Base-by-base conservation (phyloP, 2,888 invertebrate species). In the Microctonus aethiopoides region DNA sequence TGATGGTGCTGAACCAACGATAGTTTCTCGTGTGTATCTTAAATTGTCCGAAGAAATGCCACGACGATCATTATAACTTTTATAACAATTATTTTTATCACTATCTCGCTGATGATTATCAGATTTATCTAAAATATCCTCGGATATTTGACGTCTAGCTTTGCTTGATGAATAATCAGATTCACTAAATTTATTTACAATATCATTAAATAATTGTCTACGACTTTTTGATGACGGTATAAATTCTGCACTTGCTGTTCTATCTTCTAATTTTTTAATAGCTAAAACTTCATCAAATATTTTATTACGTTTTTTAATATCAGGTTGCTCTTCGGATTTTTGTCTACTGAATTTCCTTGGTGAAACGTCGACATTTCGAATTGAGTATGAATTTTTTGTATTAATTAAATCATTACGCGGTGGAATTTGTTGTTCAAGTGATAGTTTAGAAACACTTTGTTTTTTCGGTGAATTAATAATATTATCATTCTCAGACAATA, bases 1-100 rank as follows among this genome's bases (percentile, higher is more conserved):
- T 32, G 77, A 76, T 1, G 77, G 73, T 34, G 74, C 67, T 7
- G 76, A 73, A 0, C 69, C 72, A 0, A 72, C 73, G 0, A 74
- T 70, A 10, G 75, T 75, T 67, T 79, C 76, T 16, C 76, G 75
- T 4, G 77, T 76, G 1, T 75, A 63, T 11, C 75, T 77, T 13
- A 81, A 74, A 72, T 84, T 84, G 51, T 86, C 85, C 57, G 84
- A 83, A 0, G 86, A 85, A 2, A 80, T 80, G 0, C 82, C 83
- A 2, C 81, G 76, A 65, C 77, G 77, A 64, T 83, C 82, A 62
- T 75, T 59, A 54, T 70, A 73, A 52, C 62, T n/a, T n/a, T n/a
- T n/a, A n/a, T n/a, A n/a, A n/a, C n/a, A 10, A 16, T 52, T 57
- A 64, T 75, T 36, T 39, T 74, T 39, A 36, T 46, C 52, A 61